Evolutionary conservation across 2,888 invertebrate species (phyloP).

Genomic region (Thereva nobilitata): DNA sequence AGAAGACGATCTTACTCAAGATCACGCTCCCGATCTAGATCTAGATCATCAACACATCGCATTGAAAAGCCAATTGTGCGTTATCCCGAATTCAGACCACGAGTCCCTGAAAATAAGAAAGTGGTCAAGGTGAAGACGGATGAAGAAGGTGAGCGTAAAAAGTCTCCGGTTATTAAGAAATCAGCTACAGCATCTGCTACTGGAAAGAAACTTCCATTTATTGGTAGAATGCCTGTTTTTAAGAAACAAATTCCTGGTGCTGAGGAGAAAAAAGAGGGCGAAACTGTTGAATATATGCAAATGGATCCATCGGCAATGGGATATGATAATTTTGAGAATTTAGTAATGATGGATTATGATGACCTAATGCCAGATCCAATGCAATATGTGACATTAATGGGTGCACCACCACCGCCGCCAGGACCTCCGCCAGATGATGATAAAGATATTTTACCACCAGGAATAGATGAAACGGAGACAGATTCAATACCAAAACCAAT

Average conservation of each 20-base stretch:
- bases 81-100: constrained; percentile 56
- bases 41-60: constrained; percentile 44
- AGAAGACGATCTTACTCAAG: constrained; percentile 45
- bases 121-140: constrained; percentile 43
- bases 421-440: constrained; percentile 47
- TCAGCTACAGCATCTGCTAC: constrained; percentile 41
- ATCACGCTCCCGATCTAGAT: constrained; percentile 44
- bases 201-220: constrained; percentile 78
- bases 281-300: constrained; percentile 39
- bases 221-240: constrained; percentile 83
- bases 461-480: constrained; percentile 55
- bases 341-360: constrained; percentile 57
- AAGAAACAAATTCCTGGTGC: constrained; percentile 60
- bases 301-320: constrained; percentile 39
- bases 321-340: constrained; percentile 55
- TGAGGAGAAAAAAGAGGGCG: constrained; percentile 41
- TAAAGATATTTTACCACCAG: constrained; percentile 55
- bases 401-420: constrained; percentile 57
- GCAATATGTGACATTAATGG: constrained; percentile 57
- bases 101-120: constrained; percentile 44
- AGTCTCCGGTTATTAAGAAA: constrained; percentile 48
- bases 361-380: constrained; percentile 59
- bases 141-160: constrained; percentile 48
- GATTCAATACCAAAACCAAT: constrained; percentile 59
- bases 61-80: constrained; percentile 55